These are phyloP conservation scores for Noctua janthina DNA, from an alignment of 2,888 invertebrate genomes.

Conservation along the genomic window DNA sequence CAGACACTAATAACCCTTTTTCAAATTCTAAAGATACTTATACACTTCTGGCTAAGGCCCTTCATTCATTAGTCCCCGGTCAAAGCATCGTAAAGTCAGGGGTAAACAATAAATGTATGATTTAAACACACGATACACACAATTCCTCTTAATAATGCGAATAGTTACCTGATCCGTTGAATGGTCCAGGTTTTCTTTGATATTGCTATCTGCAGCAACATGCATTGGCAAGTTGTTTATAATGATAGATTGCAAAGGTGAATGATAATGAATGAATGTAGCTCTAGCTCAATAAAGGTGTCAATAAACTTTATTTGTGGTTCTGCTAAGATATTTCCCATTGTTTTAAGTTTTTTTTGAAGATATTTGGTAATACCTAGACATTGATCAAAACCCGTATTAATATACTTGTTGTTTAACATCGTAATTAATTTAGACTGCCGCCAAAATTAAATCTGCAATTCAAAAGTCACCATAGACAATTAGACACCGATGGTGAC, in stretches of 20 bases:
- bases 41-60: neutral
- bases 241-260: constrained; percentile 1
- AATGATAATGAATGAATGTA: neutral
- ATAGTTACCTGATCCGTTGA: constrained; percentile 16
- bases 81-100: constrained; percentile 47
- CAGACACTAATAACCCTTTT: constrained; percentile 11
- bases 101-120: constrained; percentile 43
- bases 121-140: constrained; percentile 36
- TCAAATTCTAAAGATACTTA: constrained; percentile 22
- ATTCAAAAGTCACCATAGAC: neutral
- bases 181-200: constrained; percentile 5
- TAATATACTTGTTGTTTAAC: neutral
- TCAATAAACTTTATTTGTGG: constrained; percentile 18
- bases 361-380: constrained; percentile 1
- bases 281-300: neutral
- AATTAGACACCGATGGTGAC: neutral
- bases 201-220: constrained; percentile 26
- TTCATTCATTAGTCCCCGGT: constrained; percentile 44
- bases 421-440: neutral
- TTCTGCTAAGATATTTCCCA: neutral
- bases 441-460: neutral
- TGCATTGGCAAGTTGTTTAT: constrained; percentile 19
- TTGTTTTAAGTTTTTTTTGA: neutral
- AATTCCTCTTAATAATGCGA: constrained; percentile 4
- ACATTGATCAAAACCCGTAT: neutral